Evolutionary conservation across 2,113 vertebrate genomes (phyloP), one percentile per base, ranked within the genome.

Genomic region (Meleagris gallopavo): DNA sequence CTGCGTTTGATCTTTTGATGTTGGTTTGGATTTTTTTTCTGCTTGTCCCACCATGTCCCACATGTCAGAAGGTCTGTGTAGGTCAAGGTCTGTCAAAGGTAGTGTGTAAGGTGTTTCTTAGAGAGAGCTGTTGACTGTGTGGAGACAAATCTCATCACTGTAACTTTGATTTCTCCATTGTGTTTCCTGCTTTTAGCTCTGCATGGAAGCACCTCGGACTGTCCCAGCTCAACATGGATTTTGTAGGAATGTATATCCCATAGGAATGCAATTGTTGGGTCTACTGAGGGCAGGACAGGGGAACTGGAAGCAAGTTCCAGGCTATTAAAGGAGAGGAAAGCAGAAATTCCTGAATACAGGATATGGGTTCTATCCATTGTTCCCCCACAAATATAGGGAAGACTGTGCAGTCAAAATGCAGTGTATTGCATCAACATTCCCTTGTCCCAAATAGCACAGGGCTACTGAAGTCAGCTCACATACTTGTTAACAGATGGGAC

Each of bases 361-460:
- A 11, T 9, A 6, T 0, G 2, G 6, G 2, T 3, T n/a, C 20
- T 48, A 14, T 66, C 13, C n/a, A 77, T 83, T 52, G 16, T 2
- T 55, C 50, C 88, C 36, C 7, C 3, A 9, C 13, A 29, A 5
- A 43, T 34, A 34, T 1, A 7, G 20, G 34, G 6, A 3, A 20
- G 10, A 1, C 15, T 22, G 40, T 3, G 8, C 34, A 60, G 18
- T 11, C 65, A 67, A 67, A 77, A 80, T 16, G 10, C 13, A 21
- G 24, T 29, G 50, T 38, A 12, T 10, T 54, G 20, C 50, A 45
- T 54, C 27, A 46, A 12, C 21, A 41, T 36, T 14, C 55, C 65
- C 27, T 1, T 20, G 22, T 61, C 16, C 36, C 14, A 30, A 1
- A 20, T 16, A 65, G 46, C 34, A 90, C 0, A 1, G 8, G 38